Percentiles rank a stretch among this genome's conserved stretches.
Evolutionary conservation across 2,113 vertebrate species (phyloP).

Genomic region (Mionectes macconnelli): DNA sequence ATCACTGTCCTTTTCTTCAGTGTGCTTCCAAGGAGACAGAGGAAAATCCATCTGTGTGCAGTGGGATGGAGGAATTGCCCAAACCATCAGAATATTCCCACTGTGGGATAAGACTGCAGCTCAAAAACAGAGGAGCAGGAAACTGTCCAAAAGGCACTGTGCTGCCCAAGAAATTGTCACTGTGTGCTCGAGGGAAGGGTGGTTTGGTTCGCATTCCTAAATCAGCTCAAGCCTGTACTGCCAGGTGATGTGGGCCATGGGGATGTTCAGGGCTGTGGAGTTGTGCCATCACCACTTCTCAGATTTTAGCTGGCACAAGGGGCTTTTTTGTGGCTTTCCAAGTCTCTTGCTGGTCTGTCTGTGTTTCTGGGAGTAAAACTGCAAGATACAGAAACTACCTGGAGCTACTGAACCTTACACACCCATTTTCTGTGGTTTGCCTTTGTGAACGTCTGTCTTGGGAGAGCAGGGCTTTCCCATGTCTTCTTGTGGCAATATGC

Average conservation of each 20-base stretch:
- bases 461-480: not conserved
- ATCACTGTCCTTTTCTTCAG: not conserved
- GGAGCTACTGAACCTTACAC: not conserved
- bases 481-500: not conserved
- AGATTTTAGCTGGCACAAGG: not conserved
- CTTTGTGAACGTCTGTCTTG: not conserved
- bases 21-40: not conserved
- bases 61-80: not conserved
- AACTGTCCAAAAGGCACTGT: not conserved
- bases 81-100: not conserved
- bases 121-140: not conserved
- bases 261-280: not conserved
- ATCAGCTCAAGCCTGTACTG: not conserved
- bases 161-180: not conserved
- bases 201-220: not conserved
- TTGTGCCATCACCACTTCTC: fast-evolving
- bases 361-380: not conserved
- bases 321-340: not conserved
- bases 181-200: not conserved
- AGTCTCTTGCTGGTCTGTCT: not conserved
- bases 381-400: not conserved
- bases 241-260: not conserved
- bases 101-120: fast-evolving
- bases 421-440: not conserved
- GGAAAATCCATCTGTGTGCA: not conserved